phyloP scores from a whole-genome alignment of 2,888 invertebrate species.

The Odontomyia ornata region DNA sequence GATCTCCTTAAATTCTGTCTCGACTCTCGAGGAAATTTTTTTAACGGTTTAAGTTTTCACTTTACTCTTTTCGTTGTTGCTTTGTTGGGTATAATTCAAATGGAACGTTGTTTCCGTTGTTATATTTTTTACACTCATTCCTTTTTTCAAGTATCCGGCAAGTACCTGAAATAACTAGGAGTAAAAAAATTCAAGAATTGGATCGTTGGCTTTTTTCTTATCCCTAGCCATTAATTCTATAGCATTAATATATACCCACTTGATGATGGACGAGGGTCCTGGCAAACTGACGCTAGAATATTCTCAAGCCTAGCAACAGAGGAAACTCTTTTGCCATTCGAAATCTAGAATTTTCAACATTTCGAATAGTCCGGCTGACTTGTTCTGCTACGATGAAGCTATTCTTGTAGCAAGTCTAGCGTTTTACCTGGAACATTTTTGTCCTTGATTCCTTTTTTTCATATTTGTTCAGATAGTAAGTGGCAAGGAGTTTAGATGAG shows the following conservation, averaged over 20 bases:
- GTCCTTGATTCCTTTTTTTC: neutral
- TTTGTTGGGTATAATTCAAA: neutral
- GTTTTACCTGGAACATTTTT: neutral
- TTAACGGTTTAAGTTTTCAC: too few relatives aligned
- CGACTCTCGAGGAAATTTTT: too few relatives aligned
- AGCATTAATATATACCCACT: slow-evolving; percentile 14
- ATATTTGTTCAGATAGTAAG: neutral
- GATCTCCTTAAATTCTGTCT: too few relatives aligned
- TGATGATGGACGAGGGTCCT: slow-evolving; percentile 12
- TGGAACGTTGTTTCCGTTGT: slow-evolving; percentile 4
- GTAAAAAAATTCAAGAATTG: too few relatives aligned
- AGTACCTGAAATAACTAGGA: neutral
- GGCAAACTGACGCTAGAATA: neutral
- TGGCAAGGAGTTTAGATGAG: slow-evolving; percentile 16
- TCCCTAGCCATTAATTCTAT: slow-evolving; percentile 5
- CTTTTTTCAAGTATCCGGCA: neutral
- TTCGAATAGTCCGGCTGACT: neutral
- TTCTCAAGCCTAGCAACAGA: neutral
- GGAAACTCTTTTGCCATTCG: neutral
- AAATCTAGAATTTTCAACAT: neutral
- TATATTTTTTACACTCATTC: slow-evolving; percentile 1
- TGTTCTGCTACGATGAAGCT: neutral
- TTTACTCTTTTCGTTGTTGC: too few relatives aligned
- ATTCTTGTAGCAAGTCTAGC: slow-evolving; percentile 1
- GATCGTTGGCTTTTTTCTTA: neutral